Conservation (phyloP, 1,140 invertebrate species). For the Cyclargus thomasi region DNA sequence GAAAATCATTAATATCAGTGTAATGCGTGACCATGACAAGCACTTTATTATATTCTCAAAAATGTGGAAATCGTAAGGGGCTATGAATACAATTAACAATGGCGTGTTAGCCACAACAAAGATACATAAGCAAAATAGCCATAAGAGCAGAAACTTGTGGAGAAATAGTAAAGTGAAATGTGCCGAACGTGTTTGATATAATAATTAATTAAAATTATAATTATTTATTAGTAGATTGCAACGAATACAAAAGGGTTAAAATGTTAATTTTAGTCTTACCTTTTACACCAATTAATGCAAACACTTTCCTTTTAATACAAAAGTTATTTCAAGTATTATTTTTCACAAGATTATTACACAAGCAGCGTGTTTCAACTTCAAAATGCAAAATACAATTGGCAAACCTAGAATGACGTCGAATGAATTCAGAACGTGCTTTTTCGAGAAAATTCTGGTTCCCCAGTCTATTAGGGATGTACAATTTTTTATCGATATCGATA, state of each 20-base stretch:
- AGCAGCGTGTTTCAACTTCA: neutral
- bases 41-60: neutral
- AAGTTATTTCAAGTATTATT: neutral
- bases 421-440: conserved; percentile 37
- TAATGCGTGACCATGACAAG: neutral
- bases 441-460: conserved; percentile 47
- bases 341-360: neutral
- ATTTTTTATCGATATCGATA: neutral
- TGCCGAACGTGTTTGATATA: neutral
- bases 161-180: neutral
- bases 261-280: neutral
- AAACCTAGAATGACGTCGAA: conserved; percentile 17
- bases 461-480: neutral
- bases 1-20: neutral
- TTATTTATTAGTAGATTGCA: neutral
- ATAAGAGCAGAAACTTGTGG: neutral
- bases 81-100: neutral
- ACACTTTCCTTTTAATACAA: neutral
- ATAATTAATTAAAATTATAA: neutral
- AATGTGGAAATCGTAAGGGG: neutral
- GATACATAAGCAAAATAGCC: neutral
- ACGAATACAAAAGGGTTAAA: neutral
- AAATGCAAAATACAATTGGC: neutral
- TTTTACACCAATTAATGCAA: neutral
- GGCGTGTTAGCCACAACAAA: neutral